Base-by-base conservation (phyloP, 2,888 invertebrate genomes). In the Spisula subtruncata region DNA sequence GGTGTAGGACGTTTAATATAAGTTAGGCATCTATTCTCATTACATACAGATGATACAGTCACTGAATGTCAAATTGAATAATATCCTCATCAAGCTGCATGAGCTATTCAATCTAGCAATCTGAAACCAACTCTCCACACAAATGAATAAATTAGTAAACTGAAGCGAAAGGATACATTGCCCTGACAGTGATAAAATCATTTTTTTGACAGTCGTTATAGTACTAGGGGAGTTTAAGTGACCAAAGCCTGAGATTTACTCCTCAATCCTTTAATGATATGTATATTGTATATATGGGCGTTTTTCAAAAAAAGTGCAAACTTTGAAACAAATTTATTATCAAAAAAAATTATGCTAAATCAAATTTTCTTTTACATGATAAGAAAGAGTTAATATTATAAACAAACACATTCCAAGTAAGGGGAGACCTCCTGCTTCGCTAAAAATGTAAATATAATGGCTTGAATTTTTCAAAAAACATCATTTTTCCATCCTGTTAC, bases 81-180 rank as follows among this genome's bases (percentile, higher is more conserved):
- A 66, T 66, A 66, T n/a, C 25, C 25, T 66, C 5, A 12, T 25
- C 60, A 66, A 66, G 60, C n/a, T 66, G 25, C 25, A 66, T 25
- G 60, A 66, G 25, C n/a, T n/a, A 66, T 66, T 66, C 20, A 66
- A 66, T 66, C 25, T 20, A 12, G 60, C 10, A n/a, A 66, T 6
- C 8, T 66, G 60, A 66, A 66, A 66, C 60, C 60, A 20, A 66
- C n/a, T 25, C n/a, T 66, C 25, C 60, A 66, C 6, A 66, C 60
- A 66, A 25, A n/a, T n/a, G 60, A 66, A 66, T 66, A 66, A 66
- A 66, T 66, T 66, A 66, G 60, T 66, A 66, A 66, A 10, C 60
- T 66, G 60, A 66, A 66, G 25, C 60, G n/a, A 60, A 25, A 66
- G 25, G n/a, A 66, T 66, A 66, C 25, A n/a, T 66, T 66, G 60